These are phyloP conservation scores for Oopsacas minuta DNA, from an alignment of 37 sponge, comb jelly and placozoan genomes.

Conservation along the genomic window DNA sequence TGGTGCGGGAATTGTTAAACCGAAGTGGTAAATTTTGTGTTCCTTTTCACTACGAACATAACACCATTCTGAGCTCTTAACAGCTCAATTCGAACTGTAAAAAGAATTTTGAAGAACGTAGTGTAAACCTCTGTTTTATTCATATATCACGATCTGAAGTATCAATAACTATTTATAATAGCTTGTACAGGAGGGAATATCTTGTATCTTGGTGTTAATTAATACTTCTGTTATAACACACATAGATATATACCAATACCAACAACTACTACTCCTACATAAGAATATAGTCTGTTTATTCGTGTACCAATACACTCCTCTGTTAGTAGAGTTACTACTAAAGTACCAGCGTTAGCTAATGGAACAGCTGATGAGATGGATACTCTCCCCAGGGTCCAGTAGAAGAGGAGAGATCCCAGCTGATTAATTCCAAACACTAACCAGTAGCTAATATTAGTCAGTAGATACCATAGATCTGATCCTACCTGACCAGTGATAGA, in stretches of 20 bases:
- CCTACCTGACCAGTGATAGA: neutral
- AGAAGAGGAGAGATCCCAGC: constrained; percentile 60
- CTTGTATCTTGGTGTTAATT: too few species aligned
- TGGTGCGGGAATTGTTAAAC: too few species aligned
- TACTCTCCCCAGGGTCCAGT: constrained; percentile 38
- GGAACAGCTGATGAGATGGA: constrained; percentile 71
- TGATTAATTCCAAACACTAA: constrained; percentile 64
- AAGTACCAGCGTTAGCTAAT: constrained; percentile 60
- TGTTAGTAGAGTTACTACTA: constrained; percentile 44
- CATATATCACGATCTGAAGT: too few species aligned
- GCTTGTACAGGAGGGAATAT: too few species aligned
- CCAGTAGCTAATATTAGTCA: constrained; percentile 29
- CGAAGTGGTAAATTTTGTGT: too few species aligned
- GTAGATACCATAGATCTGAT: constrained; percentile 33
- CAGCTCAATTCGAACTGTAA: too few species aligned
- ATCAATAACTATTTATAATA: too few species aligned
- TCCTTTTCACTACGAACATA: too few species aligned
- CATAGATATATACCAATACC: neutral
- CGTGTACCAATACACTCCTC: constrained; percentile 23
- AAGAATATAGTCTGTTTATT: neutral
- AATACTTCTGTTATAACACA: neutral
- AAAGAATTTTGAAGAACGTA: too few species aligned
- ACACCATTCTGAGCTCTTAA: too few species aligned
- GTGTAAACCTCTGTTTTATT: too few species aligned
- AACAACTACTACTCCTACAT: neutral